Evolutionary conservation across 2,888 invertebrate species (phyloP).

Genomic region (Caenorhabditis sp.): DNA sequence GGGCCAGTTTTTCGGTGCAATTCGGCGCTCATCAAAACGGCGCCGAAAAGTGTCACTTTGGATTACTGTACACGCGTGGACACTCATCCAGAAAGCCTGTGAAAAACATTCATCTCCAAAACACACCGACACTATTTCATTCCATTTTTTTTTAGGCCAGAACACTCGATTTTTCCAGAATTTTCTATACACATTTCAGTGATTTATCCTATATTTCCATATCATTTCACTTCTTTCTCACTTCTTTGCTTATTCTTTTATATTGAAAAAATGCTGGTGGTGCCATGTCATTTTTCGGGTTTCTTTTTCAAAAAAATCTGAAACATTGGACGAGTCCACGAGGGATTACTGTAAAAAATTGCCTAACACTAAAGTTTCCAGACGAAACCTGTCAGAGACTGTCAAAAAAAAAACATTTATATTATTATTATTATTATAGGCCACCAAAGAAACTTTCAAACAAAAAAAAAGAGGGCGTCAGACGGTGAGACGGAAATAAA

Average conservation of each 20-base stretch:
- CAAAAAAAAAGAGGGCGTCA: slow-evolving; percentile 14
- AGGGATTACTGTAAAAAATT: no score
- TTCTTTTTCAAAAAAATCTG: not conserved
- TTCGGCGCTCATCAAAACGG: not conserved
- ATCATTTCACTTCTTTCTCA: no score
- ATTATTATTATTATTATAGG: not conserved
- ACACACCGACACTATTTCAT: slow-evolving; percentile 3
- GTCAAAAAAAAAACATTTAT: not conserved
- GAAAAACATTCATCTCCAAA: not conserved
- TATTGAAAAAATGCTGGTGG: not conserved
- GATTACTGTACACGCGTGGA: slow-evolving; percentile 28
- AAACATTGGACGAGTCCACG: no score
- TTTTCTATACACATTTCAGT: not conserved
- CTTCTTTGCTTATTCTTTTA: not conserved
- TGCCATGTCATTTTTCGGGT: no score
- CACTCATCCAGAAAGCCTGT: slow-evolving; percentile 17
- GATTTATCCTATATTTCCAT: no score
- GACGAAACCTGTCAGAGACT: no score
- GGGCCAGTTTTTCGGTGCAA: not conserved
- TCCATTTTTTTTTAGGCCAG: not conserved
- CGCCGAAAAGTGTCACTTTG: slow-evolving; percentile 39
- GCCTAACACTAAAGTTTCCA: no score
- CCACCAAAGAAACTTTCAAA: no score
- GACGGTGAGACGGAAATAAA: slow-evolving; percentile 27
- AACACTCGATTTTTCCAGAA: not conserved